Percentiles rank a stretch among this genome's conserved stretches.
Conservation (phyloP, 2,113 vertebrate species). For the Hipposideros armiger region DNA sequence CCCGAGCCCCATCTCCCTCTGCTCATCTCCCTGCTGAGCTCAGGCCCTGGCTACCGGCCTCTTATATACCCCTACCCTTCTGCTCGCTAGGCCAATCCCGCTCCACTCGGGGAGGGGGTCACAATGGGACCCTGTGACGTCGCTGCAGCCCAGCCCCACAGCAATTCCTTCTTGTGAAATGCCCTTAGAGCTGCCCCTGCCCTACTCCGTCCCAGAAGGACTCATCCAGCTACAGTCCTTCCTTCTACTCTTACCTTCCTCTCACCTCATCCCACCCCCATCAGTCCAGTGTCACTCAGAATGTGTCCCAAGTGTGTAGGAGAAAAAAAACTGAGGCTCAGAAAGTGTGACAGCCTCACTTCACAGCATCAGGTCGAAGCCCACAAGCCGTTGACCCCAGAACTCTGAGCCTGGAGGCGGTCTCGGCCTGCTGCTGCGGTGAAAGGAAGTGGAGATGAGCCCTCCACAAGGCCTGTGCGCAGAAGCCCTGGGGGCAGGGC, state of each 20-base stretch:
- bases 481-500: no score
- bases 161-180: not conserved
- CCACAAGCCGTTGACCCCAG: not conserved
- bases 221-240: not conserved
- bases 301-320: not conserved
- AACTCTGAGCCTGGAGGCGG: not conserved
- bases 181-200: not conserved
- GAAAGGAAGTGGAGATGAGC: not conserved
- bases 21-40: not conserved
- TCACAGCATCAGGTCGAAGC: not conserved
- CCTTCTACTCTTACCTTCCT: not conserved
- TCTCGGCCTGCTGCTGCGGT: not conserved
- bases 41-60: not conserved
- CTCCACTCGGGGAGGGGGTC: not conserved
- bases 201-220: not conserved
- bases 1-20: accelerated
- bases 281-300: not conserved
- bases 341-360: not conserved
- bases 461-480: no score
- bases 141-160: not conserved
- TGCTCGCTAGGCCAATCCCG: not conserved
- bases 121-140: not conserved
- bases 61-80: not conserved
- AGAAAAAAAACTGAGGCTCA: not conserved
- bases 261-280: no score